phyloP scores from a whole-genome alignment of 1,140 invertebrate species.

The Bombus cullumanus region DNA sequence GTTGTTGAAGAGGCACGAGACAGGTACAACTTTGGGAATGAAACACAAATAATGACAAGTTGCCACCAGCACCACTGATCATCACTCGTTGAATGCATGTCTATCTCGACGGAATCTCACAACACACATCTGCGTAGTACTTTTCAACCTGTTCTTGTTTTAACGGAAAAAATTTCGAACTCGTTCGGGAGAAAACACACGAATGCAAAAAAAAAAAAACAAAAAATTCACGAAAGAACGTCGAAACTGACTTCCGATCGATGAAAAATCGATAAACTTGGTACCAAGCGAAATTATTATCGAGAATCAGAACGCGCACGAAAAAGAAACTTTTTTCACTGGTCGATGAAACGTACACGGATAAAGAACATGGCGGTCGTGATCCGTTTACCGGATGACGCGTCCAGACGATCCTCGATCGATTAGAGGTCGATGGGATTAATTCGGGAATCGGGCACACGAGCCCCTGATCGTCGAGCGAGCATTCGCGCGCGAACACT shows the following conservation, averaged over 20 bases:
- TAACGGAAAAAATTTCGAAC: not conserved
- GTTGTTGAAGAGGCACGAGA: not conserved
- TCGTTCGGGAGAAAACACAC: not conserved
- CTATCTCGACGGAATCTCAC: conserved; percentile 1
- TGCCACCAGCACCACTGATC: conserved; percentile 40
- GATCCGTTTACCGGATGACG: not conserved
- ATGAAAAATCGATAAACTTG: conserved; percentile 15
- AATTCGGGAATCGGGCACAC: not conserved
- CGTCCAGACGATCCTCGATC: not conserved
- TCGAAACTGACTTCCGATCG: not conserved
- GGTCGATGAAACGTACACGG: not conserved
- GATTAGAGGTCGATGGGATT: conserved; percentile 3
- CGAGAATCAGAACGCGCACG: too few relatives aligned
- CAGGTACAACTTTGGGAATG: not conserved
- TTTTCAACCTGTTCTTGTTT: not conserved
- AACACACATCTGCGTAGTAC: conserved; percentile 22
- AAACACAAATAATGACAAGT: conserved; percentile 35
- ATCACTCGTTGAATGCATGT: conserved; percentile 56
- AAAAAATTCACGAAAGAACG: not conserved
- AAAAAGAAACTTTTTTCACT: not conserved
- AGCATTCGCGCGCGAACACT: not conserved
- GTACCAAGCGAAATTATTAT: too few relatives aligned
- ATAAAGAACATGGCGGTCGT: not conserved
- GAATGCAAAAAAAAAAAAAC: not conserved
- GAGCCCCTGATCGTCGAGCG: not conserved